Conservation (phyloP, 2,797 vertebrate species). For the Rhinophrynus dorsalis region DNA sequence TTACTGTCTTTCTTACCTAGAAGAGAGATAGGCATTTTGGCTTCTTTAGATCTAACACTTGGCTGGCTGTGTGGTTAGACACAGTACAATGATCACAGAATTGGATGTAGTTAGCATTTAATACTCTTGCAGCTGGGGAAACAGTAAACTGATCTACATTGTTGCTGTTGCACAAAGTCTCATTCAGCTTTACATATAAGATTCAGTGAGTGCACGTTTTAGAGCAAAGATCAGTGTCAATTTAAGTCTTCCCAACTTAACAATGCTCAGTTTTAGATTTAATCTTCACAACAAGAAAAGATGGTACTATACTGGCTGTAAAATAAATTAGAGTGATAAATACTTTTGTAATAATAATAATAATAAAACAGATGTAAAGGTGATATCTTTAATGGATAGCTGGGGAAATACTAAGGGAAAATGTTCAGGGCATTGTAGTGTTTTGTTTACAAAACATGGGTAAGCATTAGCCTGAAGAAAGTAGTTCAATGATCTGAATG, state of each 20-base stretch:
- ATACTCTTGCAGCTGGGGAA: constrained; percentile 75
- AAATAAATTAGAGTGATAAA: background rate
- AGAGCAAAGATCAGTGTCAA: constrained; percentile 45
- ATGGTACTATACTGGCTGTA: background rate
- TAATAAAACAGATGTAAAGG: too few relatives aligned
- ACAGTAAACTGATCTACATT: constrained; percentile 75
- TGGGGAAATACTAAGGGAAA: too few relatives aligned
- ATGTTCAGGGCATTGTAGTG: too few relatives aligned
- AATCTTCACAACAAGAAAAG: constrained; percentile 3
- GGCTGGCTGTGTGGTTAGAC: constrained; percentile 63
- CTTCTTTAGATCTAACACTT: constrained; percentile 59
- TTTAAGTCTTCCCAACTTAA: constrained; percentile 44
- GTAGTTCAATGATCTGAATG: too few relatives aligned
- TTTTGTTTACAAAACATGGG: too few relatives aligned
- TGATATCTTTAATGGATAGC: too few relatives aligned
- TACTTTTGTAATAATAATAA: background rate
- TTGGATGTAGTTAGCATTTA: constrained; percentile 68
- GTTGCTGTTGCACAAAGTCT: constrained; percentile 58
- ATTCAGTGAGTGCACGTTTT: constrained; percentile 51
- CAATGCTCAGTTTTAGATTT: background rate
- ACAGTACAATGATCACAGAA: constrained; percentile 63
- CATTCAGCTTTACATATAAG: constrained; percentile 60
- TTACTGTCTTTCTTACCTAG: constrained; percentile 44
- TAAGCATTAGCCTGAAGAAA: too few relatives aligned
- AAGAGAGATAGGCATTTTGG: constrained; percentile 52